phyloP scores from a whole-genome alignment of 2,797 vertebrate species.

The Benthosema pterotum region DNA sequence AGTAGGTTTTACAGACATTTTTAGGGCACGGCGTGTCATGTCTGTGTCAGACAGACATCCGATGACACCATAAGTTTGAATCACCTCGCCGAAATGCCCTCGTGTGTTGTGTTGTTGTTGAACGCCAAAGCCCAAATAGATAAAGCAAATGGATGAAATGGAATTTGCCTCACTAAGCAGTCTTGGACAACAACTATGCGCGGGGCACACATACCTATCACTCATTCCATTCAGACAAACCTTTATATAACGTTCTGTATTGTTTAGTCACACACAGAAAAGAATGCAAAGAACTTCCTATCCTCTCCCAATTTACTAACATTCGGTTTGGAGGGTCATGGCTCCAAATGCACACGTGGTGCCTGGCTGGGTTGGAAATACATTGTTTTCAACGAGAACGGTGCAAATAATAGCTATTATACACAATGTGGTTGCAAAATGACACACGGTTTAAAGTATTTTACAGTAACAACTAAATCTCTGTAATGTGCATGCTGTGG shows the following conservation, averaged over 20 bases:
- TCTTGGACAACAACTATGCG: conserved; percentile 40
- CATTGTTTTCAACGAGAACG: too few species aligned
- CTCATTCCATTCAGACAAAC: conserved; percentile 57
- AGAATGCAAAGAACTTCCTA: not conserved
- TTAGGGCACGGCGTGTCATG: too few species aligned
- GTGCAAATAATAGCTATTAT: too few species aligned
- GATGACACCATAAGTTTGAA: conserved; percentile 51
- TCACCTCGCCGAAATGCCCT: conserved; percentile 43
- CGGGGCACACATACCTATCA: conserved; percentile 52
- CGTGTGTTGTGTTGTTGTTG: conserved; percentile 43
- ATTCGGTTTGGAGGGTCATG: too few species aligned
- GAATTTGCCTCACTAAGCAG: conserved; percentile 73
- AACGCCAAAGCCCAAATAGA: conserved; percentile 54
- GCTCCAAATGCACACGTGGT: too few species aligned
- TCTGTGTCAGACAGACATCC: conserved; percentile 25
- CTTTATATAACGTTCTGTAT: conserved; percentile 47
- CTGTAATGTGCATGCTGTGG: too few species aligned
- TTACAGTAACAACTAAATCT: too few species aligned
- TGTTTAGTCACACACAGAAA: conserved; percentile 46
- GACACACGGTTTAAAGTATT: too few species aligned
- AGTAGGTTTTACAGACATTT: too few species aligned
- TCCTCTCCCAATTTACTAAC: too few species aligned
- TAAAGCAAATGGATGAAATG: conserved; percentile 65
- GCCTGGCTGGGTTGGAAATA: too few species aligned
- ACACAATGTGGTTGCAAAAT: too few species aligned